A percentile compares a stretch with the other conserved stretches of the same genome.
Conservation (phyloP, 2,113 vertebrate genomes). For the Mirza zaza region DNA sequence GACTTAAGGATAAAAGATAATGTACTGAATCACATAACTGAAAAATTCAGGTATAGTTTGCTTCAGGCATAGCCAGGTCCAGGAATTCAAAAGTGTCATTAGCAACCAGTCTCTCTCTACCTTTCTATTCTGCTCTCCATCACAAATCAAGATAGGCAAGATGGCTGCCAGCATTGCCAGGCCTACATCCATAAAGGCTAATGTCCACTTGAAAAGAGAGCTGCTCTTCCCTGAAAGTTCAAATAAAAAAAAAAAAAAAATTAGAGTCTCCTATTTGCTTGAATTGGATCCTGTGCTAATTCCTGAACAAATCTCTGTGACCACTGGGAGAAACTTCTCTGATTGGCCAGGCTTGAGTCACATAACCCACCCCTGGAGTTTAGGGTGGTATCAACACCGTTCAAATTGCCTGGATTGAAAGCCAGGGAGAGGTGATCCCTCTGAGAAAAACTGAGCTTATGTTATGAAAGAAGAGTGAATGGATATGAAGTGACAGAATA, state of each 20-base stretch:
- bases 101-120: not conserved
- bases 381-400: not conserved
- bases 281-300: not conserved
- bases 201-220: not conserved
- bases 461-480: not conserved
- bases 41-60: not conserved
- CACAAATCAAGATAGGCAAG: not conserved
- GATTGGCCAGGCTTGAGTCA: not conserved
- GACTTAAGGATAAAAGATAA: not conserved
- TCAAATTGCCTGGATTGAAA: not conserved
- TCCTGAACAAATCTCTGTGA: not conserved
- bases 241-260: not conserved
- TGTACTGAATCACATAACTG: not conserved
- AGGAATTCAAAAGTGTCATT: slow-evolving; percentile 28
- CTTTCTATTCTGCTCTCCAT: not conserved
- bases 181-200: not conserved
- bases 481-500: not conserved
- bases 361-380: not conserved
- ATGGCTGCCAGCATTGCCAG: not conserved
- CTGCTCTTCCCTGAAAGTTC: not conserved
- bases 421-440: not conserved
- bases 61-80: not conserved
- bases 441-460: not conserved
- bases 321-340: not conserved
- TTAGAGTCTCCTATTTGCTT: not conserved